These are phyloP conservation scores for Lymantria monacha DNA, from an alignment of 2,888 invertebrate species.

Conservation along the genomic window DNA sequence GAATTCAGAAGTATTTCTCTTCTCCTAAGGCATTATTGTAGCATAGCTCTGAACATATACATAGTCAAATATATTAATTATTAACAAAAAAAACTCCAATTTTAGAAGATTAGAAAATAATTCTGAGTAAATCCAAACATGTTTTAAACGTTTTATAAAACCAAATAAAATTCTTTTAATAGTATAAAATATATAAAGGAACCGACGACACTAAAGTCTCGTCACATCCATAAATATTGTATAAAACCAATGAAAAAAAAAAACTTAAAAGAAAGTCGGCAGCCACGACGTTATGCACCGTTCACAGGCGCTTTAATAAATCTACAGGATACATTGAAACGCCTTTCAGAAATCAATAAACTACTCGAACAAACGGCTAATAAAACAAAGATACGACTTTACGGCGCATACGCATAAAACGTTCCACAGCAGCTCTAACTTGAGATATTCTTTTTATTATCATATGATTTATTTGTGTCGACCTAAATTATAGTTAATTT, in stretches of 20 bases:
- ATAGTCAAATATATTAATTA: too few species aligned
- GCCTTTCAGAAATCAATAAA: slow-evolving; percentile 23
- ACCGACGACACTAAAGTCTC: background rate
- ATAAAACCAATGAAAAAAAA: background rate
- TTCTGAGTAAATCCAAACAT: too few species aligned
- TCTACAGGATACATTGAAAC: slow-evolving; percentile 22
- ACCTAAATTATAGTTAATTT: too few species aligned
- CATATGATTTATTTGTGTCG: background rate
- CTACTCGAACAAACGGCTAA: slow-evolving; percentile 15
- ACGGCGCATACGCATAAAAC: slow-evolving; percentile 5
- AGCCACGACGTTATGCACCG: background rate
- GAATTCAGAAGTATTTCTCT: too few species aligned
- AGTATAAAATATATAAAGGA: background rate
- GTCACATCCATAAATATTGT: background rate
- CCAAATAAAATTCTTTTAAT: background rate
- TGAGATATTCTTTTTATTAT: background rate
- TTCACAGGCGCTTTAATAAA: slow-evolving; percentile 15
- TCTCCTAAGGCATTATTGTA: too few species aligned
- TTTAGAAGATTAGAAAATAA: too few species aligned
- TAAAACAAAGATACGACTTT: slow-evolving; percentile 16
- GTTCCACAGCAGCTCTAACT: background rate
- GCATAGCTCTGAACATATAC: too few species aligned
- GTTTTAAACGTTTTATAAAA: background rate
- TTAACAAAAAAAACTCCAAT: too few species aligned
- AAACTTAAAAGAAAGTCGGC: slow-evolving; percentile 6